Percentiles rank a stretch among this genome's conserved stretches.
Evolutionary conservation across 2,888 invertebrate species (phyloP).

Genomic region (Tenthredo livida): DNA sequence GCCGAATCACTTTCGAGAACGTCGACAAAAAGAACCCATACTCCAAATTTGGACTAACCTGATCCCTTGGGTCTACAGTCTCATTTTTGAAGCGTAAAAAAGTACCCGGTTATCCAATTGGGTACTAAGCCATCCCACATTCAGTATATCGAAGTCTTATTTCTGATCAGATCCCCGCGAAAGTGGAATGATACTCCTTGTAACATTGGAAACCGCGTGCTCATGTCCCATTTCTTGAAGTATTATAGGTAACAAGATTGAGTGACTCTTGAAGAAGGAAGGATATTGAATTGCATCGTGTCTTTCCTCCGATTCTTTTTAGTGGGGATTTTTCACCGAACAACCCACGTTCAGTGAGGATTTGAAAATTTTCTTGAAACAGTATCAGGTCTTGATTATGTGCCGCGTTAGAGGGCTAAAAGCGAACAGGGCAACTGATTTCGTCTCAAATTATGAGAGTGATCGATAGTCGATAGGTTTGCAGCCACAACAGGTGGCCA

Average conservation of each 20-base stretch:
- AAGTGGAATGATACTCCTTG: background rate
- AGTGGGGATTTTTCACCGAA: background rate
- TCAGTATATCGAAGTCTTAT: background rate
- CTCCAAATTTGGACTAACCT: background rate
- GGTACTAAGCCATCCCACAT: no score
- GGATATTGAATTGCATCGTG: background rate
- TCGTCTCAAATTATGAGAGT: background rate
- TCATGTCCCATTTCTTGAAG: background rate
- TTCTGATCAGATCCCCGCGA: background rate
- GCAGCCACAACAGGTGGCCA: background rate
- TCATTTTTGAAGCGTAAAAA: constrained; percentile 30
- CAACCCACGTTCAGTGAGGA: background rate
- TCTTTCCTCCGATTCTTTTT: background rate
- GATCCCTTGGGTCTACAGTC: background rate
- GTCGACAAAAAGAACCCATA: background rate
- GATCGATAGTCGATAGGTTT: background rate
- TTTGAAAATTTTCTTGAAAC: background rate
- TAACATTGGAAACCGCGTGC: background rate
- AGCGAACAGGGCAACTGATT: background rate
- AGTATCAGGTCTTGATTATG: background rate
- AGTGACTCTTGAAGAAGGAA: background rate
- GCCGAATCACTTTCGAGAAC: background rate
- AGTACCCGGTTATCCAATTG: constrained; percentile 4
- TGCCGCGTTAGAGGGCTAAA: background rate
- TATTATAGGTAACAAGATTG: background rate